Base-by-base conservation (phyloP, 2,797 vertebrate genomes). In the Gallinago stenura region DNA sequence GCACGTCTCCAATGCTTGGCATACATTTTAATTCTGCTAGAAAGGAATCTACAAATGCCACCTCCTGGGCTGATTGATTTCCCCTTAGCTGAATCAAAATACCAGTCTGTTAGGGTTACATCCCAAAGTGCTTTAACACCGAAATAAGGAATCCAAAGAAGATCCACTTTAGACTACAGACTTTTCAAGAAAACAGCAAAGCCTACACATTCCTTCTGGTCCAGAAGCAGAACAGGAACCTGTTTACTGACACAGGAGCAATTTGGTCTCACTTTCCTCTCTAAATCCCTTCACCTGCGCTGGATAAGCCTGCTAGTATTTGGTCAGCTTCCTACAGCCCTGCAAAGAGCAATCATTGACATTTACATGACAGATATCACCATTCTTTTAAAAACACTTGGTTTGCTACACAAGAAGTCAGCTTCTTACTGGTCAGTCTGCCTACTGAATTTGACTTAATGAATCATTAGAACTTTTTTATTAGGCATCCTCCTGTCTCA, bases 321-420 rank as follows among this genome's bases (percentile, higher is more conserved):
- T 20, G 60, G 43, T 18, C 46, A 43, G 14, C 50, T 69, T 79
- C 72, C 70, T 16, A 12, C 60, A 76, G 56, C 21, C 33, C 64
- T 9, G 24, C 28, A 66, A 22, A 66, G 61, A 37, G 8, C 43
- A 25, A 1, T 5, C 71, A 10, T 5, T 7, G 22, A 31, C 18
- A 6, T 0, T 14, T 0, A 17, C 1, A 1, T 1, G 35, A 9
- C 35, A 80, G 26, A 31, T 7, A 25, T 7, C 68, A 65, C 0
- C 2, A 0, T 6, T 25, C 13, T 28, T 41, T 18, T 2, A 4
- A 46, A 33, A 69, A 33, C 22, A 21, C 11, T 21, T 19, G 10
- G 1, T 5, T 20, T 54, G 31, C 37, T 10, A 18, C 41, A 18
- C 20, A 43, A 24, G 37, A 62, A 62, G 6, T 21, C 70, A 22